These are phyloP conservation scores for Centruroides sculpturatus DNA, from an alignment of 1,140 invertebrate genomes.

Conservation along the genomic window DNA sequence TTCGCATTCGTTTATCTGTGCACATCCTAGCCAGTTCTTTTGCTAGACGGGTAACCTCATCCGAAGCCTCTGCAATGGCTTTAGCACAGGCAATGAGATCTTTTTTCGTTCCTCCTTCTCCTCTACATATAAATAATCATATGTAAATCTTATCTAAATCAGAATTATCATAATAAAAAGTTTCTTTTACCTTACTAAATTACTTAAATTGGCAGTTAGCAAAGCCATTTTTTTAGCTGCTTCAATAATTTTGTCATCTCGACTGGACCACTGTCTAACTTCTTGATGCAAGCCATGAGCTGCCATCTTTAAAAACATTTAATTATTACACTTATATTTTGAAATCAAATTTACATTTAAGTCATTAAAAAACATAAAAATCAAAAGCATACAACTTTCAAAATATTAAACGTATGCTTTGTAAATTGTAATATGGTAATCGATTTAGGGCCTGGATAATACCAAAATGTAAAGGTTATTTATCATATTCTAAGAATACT, in stretches of 20 bases:
- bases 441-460: background rate
- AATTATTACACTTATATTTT: background rate
- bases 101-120: slow-evolving; percentile 87
- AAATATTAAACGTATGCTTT: background rate
- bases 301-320: slow-evolving; percentile 57
- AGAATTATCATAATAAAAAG: background rate
- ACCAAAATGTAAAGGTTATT: background rate
- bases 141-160: background rate
- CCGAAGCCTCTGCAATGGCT: slow-evolving; percentile 91
- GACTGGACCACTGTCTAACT: slow-evolving; percentile 95
- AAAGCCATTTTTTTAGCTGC: slow-evolving; percentile 97
- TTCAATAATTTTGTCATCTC: slow-evolving; percentile 97
- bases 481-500: background rate
- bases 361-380: background rate
- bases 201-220: slow-evolving; percentile 89
- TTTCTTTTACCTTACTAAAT: slow-evolving; percentile 55
- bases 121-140: slow-evolving; percentile 30
- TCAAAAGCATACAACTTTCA: background rate
- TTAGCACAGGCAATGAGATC: slow-evolving; percentile 98
- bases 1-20: slow-evolving; percentile 95
- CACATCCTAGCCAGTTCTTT: slow-evolving; percentile 95
- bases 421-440: background rate
- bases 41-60: slow-evolving; percentile 91
- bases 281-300: slow-evolving; percentile 96
- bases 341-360: background rate